phyloP scores from a whole-genome alignment of 2,113 vertebrate species.

The Microtus pennsylvanicus region DNA sequence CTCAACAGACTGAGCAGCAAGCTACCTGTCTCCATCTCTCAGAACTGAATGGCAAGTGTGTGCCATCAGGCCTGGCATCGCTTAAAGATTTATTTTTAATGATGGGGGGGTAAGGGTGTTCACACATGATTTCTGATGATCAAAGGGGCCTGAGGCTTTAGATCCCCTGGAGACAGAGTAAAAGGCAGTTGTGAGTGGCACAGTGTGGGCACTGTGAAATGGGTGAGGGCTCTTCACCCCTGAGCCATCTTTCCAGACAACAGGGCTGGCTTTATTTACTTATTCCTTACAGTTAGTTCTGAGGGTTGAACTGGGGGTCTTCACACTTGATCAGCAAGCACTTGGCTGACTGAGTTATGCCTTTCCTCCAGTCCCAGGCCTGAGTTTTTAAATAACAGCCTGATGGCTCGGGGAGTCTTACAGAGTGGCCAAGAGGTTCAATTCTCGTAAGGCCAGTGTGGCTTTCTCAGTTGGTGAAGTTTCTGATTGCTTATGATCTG shows the following conservation, averaged over 20 bases:
- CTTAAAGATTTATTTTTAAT: not conserved
- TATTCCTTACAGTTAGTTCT: not conserved
- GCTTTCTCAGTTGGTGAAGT: not conserved
- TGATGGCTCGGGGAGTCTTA: not conserved
- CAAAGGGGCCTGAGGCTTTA: not conserved
- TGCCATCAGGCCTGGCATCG: not conserved
- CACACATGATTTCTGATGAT: not conserved
- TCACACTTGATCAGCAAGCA: not conserved
- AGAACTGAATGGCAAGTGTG: not conserved
- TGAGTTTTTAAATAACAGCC: not conserved
- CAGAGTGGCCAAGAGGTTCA: not conserved
- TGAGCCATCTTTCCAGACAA: not conserved
- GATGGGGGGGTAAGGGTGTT: not conserved
- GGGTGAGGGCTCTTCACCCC: not conserved
- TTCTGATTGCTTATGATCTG: constrained; percentile 29
- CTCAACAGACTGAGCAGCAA: not conserved
- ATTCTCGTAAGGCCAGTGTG: accelerated
- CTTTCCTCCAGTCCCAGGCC: accelerated
- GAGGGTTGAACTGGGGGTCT: not conserved
- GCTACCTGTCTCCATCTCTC: not conserved
- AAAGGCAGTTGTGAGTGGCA: not conserved
- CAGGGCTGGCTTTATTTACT: not conserved
- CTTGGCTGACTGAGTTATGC: not conserved
- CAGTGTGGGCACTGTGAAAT: not conserved
- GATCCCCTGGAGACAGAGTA: not conserved